These are phyloP conservation scores for Watsonalla binaria DNA, from an alignment of 2,888 invertebrate genomes.

Conservation along the genomic window DNA sequence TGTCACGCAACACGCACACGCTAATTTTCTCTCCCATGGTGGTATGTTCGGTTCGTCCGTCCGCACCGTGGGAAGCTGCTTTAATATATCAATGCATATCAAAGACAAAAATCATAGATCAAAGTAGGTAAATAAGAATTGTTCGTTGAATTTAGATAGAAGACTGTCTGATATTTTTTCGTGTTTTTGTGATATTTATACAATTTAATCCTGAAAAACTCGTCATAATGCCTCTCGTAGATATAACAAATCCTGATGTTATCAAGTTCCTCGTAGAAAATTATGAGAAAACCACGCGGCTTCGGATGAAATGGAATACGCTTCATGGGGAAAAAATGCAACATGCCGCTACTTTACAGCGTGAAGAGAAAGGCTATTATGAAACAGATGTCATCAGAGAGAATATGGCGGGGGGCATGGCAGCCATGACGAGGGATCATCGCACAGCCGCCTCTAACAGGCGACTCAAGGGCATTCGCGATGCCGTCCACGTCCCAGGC, in stretches of 20 bases:
- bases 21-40: no score
- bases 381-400: constrained; percentile 30
- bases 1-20: no score
- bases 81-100: no score
- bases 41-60: no score
- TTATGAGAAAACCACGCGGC: constrained; percentile 40
- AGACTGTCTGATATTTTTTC: constrained; percentile 2
- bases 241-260: constrained; percentile 38
- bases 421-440: constrained; percentile 30
- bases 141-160: no score
- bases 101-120: no score
- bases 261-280: constrained; percentile 44
- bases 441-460: constrained; percentile 24
- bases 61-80: no score
- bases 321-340: constrained; percentile 26
- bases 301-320: constrained; percentile 44
- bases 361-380: constrained; percentile 32
- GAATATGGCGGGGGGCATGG: constrained; percentile 29
- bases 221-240: constrained; percentile 33
- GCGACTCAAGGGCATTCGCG: constrained; percentile 24
- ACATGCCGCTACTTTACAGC: constrained; percentile 31
- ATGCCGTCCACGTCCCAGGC: constrained; percentile 24
- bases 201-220: neutral
- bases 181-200: constrained; percentile 10
- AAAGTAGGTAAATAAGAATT: no score